Evolutionary conservation across 2,797 vertebrate genomes (phyloP).

Genomic region (Poeciliopsis gracilis): DNA sequence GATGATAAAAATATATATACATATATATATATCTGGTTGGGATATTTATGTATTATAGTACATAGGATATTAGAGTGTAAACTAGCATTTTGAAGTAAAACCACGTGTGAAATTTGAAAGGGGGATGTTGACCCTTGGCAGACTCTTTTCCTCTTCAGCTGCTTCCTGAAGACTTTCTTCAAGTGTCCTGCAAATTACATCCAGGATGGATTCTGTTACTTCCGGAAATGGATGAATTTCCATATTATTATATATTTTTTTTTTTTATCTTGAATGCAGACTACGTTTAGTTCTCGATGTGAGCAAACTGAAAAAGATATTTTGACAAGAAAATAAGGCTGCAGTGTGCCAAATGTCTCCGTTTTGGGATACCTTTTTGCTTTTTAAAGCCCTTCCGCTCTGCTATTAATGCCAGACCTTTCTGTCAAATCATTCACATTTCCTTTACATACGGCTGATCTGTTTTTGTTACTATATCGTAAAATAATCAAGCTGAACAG

Average conservation of each 20-base stretch:
- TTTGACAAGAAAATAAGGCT: not conserved
- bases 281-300: not conserved
- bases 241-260: too few species aligned
- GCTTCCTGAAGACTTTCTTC: conserved; percentile 14
- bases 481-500: not conserved
- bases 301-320: not conserved
- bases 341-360: not conserved
- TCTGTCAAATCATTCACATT: not conserved
- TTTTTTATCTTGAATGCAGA: not conserved
- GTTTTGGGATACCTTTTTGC: not conserved
- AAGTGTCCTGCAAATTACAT: not conserved
- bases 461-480: not conserved
- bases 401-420: not conserved
- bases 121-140: conserved; percentile 13
- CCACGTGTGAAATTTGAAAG: conserved; percentile 34
- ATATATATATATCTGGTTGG: not conserved
- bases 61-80: too few species aligned
- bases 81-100: conserved; percentile 2
- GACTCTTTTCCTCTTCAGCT: conserved; percentile 8
- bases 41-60: not conserved
- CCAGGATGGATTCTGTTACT: not conserved
- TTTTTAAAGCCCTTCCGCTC: not conserved
- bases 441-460: not conserved
- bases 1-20: not conserved
- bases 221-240: not conserved